phyloP scores from a whole-genome alignment of 2,797 vertebrate species.

The Harpagifer antarcticus region DNA sequence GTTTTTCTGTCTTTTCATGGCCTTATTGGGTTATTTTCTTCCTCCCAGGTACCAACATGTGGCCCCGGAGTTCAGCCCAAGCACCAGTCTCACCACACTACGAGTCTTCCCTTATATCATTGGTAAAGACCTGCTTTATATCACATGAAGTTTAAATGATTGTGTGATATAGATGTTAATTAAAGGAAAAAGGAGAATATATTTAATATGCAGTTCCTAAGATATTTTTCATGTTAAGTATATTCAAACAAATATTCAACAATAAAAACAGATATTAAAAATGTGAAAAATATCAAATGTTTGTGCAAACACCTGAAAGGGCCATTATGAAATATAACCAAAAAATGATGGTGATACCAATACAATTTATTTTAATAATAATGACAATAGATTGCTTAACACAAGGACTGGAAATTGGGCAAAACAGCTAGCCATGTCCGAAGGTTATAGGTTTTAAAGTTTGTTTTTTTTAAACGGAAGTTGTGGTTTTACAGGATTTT shows the following conservation, averaged over 20 bases:
- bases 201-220: neutral
- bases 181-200: neutral
- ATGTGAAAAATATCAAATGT: too few relatives aligned
- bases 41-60: conserved; percentile 90
- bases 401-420: too few relatives aligned
- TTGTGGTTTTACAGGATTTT: conserved; percentile 1
- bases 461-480: too few relatives aligned
- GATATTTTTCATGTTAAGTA: neutral
- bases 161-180: neutral
- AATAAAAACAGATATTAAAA: neutral
- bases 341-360: too few relatives aligned
- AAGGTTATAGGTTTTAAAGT: too few relatives aligned
- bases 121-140: conserved; percentile 86
- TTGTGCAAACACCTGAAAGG: neutral
- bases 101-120: conserved; percentile 94
- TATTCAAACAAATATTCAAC: neutral
- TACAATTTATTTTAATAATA: too few relatives aligned
- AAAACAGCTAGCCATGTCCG: too few relatives aligned
- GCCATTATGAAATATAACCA: neutral
- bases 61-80: conserved; percentile 91
- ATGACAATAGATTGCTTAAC: too few relatives aligned
- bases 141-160: neutral
- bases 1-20: neutral
- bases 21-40: conserved; percentile 36
- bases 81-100: conserved; percentile 91